Evolutionary conservation across 2,797 vertebrate genomes (phyloP).

Genomic region (Sebastes taczanowskii): DNA sequence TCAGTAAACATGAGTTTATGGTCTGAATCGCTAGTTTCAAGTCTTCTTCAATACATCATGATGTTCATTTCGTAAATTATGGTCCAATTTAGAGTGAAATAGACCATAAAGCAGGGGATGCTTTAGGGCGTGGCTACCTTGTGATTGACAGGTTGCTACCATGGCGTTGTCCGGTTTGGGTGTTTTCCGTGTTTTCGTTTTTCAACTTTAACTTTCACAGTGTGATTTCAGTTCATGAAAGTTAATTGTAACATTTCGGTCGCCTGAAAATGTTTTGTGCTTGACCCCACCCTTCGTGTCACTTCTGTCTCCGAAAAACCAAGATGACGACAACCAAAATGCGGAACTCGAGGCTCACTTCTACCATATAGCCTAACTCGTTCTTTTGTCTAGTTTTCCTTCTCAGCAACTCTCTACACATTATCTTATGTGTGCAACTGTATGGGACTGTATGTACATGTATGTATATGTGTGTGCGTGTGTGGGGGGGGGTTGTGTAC

Average conservation of each 20-base stretch:
- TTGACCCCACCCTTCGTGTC: neutral
- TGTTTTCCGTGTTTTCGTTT: neutral
- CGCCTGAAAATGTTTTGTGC: no score
- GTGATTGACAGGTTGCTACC: no score
- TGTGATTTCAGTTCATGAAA: neutral
- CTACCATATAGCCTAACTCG: neutral
- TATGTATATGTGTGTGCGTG: neutral
- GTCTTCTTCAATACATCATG: neutral
- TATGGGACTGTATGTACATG: constrained; percentile 2
- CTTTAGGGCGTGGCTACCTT: neutral
- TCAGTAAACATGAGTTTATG: neutral
- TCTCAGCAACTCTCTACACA: neutral
- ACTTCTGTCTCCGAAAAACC: neutral
- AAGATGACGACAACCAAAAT: neutral
- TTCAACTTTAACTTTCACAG: neutral
- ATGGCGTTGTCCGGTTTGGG: no score
- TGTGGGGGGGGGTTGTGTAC: neutral
- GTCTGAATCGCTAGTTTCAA: neutral
- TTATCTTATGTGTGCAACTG: neutral
- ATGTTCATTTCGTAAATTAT: neutral
- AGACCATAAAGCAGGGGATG: neutral
- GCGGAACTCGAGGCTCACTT: neutral
- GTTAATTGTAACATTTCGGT: no score
- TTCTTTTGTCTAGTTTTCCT: neutral
- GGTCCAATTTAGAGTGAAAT: neutral